Conservation (phyloP, 2,113 vertebrate genomes). For the Gorsachius goisagi region DNA sequence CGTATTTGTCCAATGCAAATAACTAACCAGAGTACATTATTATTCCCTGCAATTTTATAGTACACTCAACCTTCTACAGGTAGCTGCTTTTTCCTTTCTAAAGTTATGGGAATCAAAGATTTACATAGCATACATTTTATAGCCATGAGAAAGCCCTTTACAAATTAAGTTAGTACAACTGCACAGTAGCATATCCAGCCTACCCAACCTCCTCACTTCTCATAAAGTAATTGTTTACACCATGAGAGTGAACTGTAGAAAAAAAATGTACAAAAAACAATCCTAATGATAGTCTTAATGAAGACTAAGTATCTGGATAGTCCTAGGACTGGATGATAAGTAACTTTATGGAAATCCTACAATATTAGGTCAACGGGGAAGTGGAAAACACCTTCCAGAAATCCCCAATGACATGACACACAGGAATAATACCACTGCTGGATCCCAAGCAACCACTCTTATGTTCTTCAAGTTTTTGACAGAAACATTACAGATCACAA, state of each 20-base stretch:
- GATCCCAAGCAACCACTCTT: background rate
- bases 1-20: conserved; percentile 32
- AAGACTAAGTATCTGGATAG: background rate
- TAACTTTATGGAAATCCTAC: background rate
- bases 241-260: background rate
- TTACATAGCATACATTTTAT: background rate
- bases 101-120: background rate
- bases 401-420: background rate
- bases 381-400: background rate
- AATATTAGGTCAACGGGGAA: background rate
- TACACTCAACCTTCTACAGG: background rate
- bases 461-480: background rate
- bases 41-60: conserved; percentile 1
- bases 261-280: background rate
- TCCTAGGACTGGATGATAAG: background rate
- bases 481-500: background rate
- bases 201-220: background rate
- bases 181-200: background rate
- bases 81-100: background rate
- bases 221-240: background rate
- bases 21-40: conserved; percentile 25
- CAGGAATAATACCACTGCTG: background rate
- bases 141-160: background rate
- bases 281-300: background rate
- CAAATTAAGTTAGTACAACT: background rate